Conservation (phyloP, 2,797 vertebrate species). For the Alosa sapidissima region DNA sequence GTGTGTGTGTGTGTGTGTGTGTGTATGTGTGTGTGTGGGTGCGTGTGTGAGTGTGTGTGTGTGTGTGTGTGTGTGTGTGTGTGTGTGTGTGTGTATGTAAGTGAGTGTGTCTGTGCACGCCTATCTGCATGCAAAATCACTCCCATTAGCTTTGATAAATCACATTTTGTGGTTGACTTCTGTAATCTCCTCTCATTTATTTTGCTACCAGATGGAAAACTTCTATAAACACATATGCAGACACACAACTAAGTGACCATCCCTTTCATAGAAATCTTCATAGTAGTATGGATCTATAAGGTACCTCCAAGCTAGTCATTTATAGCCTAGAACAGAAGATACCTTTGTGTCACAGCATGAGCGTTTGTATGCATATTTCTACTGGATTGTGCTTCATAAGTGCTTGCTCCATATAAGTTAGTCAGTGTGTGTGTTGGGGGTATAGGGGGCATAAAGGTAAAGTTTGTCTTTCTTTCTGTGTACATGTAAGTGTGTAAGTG, state of each 20-base stretch:
- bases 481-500: background rate
- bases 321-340: too few relatives aligned
- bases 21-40: background rate
- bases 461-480: background rate
- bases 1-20: background rate
- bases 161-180: conserved; percentile 15
- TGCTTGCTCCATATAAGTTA: background rate
- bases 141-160: background rate
- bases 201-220: background rate
- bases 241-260: background rate
- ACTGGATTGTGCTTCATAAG: background rate
- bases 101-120: conserved; percentile 7
- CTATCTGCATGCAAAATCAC: conserved; percentile 47
- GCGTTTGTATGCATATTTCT: background rate
- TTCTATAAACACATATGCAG: background rate
- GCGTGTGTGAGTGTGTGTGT: conserved; percentile 24
- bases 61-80: background rate
- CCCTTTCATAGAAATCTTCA: background rate
- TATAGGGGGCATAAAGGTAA: too few relatives aligned
- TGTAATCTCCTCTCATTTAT: background rate
- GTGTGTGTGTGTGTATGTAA: conserved; percentile 45
- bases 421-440: background rate
- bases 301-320: background rate
- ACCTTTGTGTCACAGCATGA: background rate
- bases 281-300: background rate